A percentile compares a stretch with the other conserved stretches of the same genome.
These are phyloP conservation scores for Spea hammondii DNA, from an alignment of 2,797 vertebrate genomes.

Conservation along the genomic window DNA sequence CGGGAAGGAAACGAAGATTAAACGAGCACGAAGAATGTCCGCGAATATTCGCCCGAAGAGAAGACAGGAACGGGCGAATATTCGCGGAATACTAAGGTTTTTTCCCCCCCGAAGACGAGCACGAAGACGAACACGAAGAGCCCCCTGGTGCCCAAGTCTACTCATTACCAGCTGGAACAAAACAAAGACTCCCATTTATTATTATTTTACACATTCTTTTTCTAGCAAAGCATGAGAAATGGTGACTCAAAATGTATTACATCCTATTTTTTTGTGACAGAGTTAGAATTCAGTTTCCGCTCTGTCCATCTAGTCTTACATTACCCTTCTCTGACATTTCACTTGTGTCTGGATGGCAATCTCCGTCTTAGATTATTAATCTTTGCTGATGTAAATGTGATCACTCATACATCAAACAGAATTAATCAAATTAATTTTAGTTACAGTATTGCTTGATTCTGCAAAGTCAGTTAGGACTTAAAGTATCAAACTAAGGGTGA, in stretches of 20 bases:
- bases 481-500: not conserved
- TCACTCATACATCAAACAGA: not conserved
- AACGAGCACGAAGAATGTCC: too few species aligned
- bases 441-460: not conserved
- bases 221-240: not conserved
- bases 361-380: slow-evolving; percentile 3
- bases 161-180: slow-evolving; percentile 42
- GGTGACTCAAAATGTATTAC: not conserved
- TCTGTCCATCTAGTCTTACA: not conserved
- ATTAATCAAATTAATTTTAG: not conserved
- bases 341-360: not conserved
- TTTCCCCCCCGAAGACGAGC: too few species aligned
- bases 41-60: too few species aligned
- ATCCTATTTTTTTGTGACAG: not conserved
- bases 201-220: not conserved
- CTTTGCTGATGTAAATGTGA: slow-evolving; percentile 2
- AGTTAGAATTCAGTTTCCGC: not conserved
- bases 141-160: too few species aligned
- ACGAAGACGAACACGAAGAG: too few species aligned
- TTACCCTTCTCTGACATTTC: slow-evolving; percentile 1
- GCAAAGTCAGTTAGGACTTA: not conserved
- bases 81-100: too few species aligned
- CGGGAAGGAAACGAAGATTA: too few species aligned
- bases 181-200: slow-evolving; percentile 34
- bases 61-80: too few species aligned